Evolutionary conservation across 2,797 vertebrate species (phyloP).

Genomic region (Scleropages formosus): DNA sequence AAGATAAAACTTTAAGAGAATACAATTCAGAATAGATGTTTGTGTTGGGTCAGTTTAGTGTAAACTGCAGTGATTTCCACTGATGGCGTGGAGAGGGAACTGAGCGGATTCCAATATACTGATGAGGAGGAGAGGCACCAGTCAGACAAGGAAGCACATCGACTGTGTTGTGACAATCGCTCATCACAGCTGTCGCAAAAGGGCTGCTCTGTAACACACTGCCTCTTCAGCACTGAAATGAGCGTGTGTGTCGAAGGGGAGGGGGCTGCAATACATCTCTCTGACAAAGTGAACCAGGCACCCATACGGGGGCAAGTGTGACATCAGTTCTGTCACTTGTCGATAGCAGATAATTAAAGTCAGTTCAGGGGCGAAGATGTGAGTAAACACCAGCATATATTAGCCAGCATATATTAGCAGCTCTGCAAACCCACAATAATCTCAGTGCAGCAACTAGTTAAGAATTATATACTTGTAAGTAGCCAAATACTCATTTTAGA

Average conservation of each 20-base stretch:
- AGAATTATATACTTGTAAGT: no score
- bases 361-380: no score
- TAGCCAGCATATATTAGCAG: no score
- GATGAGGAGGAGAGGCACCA: conserved; percentile 53
- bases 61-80: neutral
- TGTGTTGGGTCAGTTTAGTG: no score
- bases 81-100: conserved; percentile 27
- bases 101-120: conserved; percentile 50
- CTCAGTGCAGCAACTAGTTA: no score
- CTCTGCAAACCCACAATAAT: no score
- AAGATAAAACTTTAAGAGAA: no score
- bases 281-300: conserved; percentile 58
- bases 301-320: conserved; percentile 11
- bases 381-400: no score
- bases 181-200: conserved; percentile 43
- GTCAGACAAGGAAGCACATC: conserved; percentile 49
- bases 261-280: conserved; percentile 54
- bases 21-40: no score
- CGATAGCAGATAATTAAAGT: no score
- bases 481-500: no score
- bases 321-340: neutral
- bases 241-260: no score
- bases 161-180: conserved; percentile 53
- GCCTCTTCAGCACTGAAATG: conserved; percentile 37
- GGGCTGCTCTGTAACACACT: conserved; percentile 47